Evolutionary conservation across 1,140 invertebrate species (phyloP), one percentile per base, ranked within the genome.

Genomic region (Drosophila pectinifera): DNA sequence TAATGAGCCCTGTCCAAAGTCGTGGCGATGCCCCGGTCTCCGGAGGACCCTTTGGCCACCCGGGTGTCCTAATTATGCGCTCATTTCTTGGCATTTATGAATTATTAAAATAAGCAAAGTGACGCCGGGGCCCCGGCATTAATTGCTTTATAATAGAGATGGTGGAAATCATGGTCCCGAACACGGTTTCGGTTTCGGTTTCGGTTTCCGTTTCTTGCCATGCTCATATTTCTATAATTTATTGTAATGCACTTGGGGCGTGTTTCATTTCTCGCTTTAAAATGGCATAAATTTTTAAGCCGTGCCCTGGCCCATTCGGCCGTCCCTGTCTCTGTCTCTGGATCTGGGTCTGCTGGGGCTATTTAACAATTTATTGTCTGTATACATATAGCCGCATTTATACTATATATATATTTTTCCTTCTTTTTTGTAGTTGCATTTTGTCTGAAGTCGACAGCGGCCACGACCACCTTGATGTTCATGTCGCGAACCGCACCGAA

Each of bases 261-360:
- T 89, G 85, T 89, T 89, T 90, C 80, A 89, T 89, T 89, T 89
- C 84, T 90, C 84, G 84, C 84, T 89, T 89, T 89, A 89, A 89
- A 89, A 90, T 78, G 85, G 84, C 84, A 89, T 89, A 89, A 89
- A 89, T 90, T 89, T 78, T 54, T 67, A 58, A 41, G 72, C 70
- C 72, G 28, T 74, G 26, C 70, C 58, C 49, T 31, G 24, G 8
- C n/a, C n/a, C n/a, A n/a, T n/a, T n/a, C n/a, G n/a, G n/a, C n/a
- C n/a, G n/a, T 41, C 39, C 57, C 31, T 46, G 22, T 48, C 43
- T 39, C 31, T 26, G 57, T 46, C 67, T 46, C 61, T 46, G 49
- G 43, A 54, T 43, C 48, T 20, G 11, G 56, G 39, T 69, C 62
- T 46, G 62, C 39, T 51, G 28, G 13, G 76, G 58, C 61, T 72